Evolutionary conservation across 2,113 vertebrate genomes (phyloP).

Genomic region (Sinocyclocheilus maitianheensis): DNA sequence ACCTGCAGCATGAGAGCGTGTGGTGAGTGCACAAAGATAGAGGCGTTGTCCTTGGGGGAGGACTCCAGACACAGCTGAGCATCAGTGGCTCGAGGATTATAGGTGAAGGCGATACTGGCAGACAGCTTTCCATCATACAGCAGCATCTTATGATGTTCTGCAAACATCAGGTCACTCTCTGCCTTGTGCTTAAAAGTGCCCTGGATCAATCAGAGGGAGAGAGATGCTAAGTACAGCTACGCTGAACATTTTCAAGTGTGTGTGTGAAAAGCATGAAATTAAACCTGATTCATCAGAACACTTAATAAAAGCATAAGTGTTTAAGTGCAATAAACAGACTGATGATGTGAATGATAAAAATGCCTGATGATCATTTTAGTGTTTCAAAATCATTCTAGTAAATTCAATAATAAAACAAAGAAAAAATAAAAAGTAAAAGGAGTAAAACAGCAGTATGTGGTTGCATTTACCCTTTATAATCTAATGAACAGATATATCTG

Average conservation of each 20-base stretch:
- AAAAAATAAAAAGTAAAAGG: neutral
- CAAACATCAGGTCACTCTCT: slow-evolving; percentile 94
- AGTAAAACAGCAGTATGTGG: neutral
- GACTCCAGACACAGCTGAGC: slow-evolving; percentile 98
- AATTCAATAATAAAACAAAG: neutral
- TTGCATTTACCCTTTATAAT: neutral
- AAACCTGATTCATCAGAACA: neutral
- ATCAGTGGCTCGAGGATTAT: slow-evolving; percentile 95
- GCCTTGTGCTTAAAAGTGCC: slow-evolving; percentile 96
- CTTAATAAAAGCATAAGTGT: slow-evolving; percentile 3
- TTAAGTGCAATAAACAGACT: neutral
- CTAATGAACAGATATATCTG: neutral
- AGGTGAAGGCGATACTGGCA: slow-evolving; percentile 89
- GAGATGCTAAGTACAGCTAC: neutral
- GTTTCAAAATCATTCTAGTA: neutral
- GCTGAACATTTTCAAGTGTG: neutral
- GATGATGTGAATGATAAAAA: neutral
- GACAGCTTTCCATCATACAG: slow-evolving; percentile 95
- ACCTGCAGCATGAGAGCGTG: slow-evolving; percentile 99
- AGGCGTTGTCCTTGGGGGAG: slow-evolving; percentile 93
- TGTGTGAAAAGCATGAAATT: too few relatives aligned
- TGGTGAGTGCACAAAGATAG: slow-evolving; percentile 97
- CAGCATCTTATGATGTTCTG: slow-evolving; percentile 92
- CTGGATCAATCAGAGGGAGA: slow-evolving; percentile 66
- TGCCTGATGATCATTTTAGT: neutral